phyloP scores from a whole-genome alignment of 2,113 vertebrate genomes.

The Crotalus viridis region DNA sequence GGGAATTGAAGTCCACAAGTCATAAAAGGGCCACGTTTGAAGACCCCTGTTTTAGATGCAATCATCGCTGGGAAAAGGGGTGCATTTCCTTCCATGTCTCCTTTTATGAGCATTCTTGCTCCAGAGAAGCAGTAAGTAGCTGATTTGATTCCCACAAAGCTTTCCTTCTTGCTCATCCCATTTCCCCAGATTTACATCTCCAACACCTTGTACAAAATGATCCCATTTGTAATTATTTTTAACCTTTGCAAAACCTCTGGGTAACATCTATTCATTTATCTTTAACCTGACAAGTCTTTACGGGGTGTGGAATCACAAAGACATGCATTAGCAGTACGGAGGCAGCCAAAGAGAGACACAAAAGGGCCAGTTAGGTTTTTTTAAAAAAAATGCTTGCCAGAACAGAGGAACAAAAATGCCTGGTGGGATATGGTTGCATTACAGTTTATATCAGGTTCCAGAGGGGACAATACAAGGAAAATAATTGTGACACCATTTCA shows the following conservation, averaged over 20 bases:
- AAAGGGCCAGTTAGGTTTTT: constrained; percentile 70
- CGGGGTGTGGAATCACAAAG: constrained; percentile 66
- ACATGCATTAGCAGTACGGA: constrained; percentile 62
- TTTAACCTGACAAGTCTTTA: constrained; percentile 76
- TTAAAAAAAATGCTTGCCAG: constrained; percentile 51
- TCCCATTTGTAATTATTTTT: constrained; percentile 77
- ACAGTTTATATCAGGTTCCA: constrained; percentile 54
- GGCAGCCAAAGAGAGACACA: constrained; percentile 61
- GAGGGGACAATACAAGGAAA: constrained; percentile 57
- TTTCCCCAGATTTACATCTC: constrained; percentile 66
- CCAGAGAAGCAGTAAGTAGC: constrained; percentile 50
- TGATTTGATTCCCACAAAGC: constrained; percentile 64
- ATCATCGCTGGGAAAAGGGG: constrained; percentile 54
- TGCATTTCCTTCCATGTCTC: constrained; percentile 48
- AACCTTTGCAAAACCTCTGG: constrained; percentile 78
- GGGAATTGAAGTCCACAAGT: too few species aligned
- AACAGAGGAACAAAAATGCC: constrained; percentile 59
- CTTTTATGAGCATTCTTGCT: constrained; percentile 59
- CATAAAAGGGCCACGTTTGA: too few species aligned
- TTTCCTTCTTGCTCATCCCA: constrained; percentile 53
- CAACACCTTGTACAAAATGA: constrained; percentile 69
- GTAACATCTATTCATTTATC: constrained; percentile 78
- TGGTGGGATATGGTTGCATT: constrained; percentile 63
- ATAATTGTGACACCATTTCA: constrained; percentile 49
- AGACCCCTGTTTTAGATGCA: constrained; percentile 23